Percentiles rank a stretch among this genome's conserved stretches.
phyloP scores from a whole-genome alignment of 2,888 invertebrate genomes.

The Microplitis manilae region DNA sequence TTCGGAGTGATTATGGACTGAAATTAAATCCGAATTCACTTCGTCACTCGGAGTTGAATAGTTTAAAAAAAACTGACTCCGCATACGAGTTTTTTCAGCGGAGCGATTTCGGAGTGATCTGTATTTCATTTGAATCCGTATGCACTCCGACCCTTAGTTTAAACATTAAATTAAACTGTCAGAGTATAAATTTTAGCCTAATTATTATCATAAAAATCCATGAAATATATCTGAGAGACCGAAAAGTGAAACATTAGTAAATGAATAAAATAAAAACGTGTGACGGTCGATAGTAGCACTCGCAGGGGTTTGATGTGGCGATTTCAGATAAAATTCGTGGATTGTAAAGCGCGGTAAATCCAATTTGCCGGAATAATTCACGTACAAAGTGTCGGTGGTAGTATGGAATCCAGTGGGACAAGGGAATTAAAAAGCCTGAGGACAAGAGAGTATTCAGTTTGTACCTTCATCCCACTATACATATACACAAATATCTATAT shows the following conservation, averaged over 20 bases:
- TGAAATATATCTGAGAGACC: background rate
- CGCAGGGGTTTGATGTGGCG: background rate
- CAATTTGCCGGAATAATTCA: conserved; percentile 17
- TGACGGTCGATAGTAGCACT: background rate
- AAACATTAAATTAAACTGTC: no score
- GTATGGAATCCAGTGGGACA: background rate
- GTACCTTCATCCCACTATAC: background rate
- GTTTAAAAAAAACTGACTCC: no score
- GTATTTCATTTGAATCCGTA: no score
- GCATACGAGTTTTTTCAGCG: no score
- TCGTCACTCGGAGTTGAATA: no score
- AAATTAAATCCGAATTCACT: no score
- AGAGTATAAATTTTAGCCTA: no score
- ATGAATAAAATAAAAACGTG: background rate
- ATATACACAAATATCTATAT: no score
- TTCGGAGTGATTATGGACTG: no score
- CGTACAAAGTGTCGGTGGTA: conserved; percentile 1
- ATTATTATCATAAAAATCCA: no score
- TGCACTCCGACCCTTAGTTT: no score
- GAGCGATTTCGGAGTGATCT: no score
- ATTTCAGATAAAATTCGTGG: conserved; percentile 5
- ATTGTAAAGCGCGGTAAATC: conserved; percentile 11
- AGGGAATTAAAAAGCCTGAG: conserved; percentile 16
- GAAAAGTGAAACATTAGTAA: background rate
- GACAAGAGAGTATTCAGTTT: conserved; percentile 3